Conservation (phyloP, 2,888 invertebrate species). For the Rhodophaea formosa region DNA sequence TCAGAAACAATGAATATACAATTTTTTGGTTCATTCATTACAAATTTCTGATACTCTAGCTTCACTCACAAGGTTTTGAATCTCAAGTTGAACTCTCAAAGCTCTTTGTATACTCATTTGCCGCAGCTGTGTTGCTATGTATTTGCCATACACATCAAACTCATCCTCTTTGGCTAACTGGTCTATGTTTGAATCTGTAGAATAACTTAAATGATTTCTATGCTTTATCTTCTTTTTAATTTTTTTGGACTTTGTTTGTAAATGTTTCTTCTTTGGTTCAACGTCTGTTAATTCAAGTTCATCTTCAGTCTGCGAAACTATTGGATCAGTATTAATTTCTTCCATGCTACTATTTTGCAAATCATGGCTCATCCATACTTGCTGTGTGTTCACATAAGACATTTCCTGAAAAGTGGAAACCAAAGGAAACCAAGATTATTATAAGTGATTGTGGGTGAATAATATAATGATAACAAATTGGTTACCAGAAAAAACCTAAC, state of each 20-base stretch:
- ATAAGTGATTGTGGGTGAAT: background rate
- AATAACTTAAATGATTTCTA: conserved; percentile 35
- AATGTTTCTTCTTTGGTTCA: conserved; percentile 35
- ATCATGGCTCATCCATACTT: conserved; percentile 55
- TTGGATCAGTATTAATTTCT: conserved; percentile 37
- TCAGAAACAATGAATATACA: no score
- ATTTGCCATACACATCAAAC: conserved; percentile 65
- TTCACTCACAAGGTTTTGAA: conserved; percentile 57
- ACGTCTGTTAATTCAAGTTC: conserved; percentile 36
- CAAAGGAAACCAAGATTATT: background rate
- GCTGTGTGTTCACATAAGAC: conserved; percentile 55
- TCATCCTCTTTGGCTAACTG: conserved; percentile 48
- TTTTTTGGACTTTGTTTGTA: conserved; percentile 40
- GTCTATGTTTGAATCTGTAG: conserved; percentile 33
- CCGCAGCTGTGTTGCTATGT: conserved; percentile 57
- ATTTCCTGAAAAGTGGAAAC: conserved; percentile 35
- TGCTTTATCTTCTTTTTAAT: conserved; percentile 52
- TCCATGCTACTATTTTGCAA: conserved; percentile 38
- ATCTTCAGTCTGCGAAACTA: conserved; percentile 38
- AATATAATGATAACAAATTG: no score
- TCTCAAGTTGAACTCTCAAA: conserved; percentile 51
- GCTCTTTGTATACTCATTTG: conserved; percentile 55
- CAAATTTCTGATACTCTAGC: conserved; percentile 50
- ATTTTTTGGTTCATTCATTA: conserved; percentile 20
- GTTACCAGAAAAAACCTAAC: no score